phyloP scores from a whole-genome alignment of 2,888 invertebrate genomes.

The Orthonychiurus folsomi region DNA sequence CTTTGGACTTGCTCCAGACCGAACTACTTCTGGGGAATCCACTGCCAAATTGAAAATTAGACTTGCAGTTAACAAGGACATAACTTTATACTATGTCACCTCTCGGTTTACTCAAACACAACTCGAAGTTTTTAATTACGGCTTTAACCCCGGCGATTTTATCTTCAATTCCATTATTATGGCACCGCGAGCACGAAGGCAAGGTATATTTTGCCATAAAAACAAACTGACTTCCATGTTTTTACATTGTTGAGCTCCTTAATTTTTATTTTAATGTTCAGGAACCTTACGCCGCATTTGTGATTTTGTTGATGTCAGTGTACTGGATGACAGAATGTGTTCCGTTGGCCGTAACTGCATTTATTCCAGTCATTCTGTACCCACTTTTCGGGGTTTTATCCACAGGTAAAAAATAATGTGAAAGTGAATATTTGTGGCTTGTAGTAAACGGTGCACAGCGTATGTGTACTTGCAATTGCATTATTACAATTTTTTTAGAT shows the following conservation, averaged over 20 bases:
- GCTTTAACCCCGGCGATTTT: not conserved
- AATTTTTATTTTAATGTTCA: slow-evolving; percentile 9
- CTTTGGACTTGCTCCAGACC: too few relatives aligned
- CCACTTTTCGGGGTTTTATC: slow-evolving; percentile 65
- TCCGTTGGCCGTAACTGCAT: slow-evolving; percentile 71
- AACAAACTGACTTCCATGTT: too few relatives aligned
- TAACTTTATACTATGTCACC: too few relatives aligned
- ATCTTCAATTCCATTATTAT: not conserved
- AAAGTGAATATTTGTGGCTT: not conserved
- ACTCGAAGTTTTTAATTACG: not conserved
- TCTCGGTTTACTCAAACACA: too few relatives aligned
- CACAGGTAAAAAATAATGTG: too few relatives aligned
- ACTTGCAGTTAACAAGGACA: too few relatives aligned
- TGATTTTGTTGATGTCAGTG: slow-evolving; percentile 33
- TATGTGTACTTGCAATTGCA: too few relatives aligned
- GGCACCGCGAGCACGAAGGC: not conserved
- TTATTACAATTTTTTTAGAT: too few relatives aligned
- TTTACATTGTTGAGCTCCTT: not conserved
- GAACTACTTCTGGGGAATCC: too few relatives aligned
- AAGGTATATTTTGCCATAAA: not conserved
- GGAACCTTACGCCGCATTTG: slow-evolving; percentile 37
- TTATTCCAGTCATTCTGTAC: slow-evolving; percentile 72
- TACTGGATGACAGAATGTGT: slow-evolving; percentile 53
- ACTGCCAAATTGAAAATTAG: too few relatives aligned
- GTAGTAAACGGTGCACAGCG: too few relatives aligned